Percentiles rank a stretch among this genome's conserved stretches.
Conservation (phyloP, 2,888 invertebrate species). For the Carabus problematicus region DNA sequence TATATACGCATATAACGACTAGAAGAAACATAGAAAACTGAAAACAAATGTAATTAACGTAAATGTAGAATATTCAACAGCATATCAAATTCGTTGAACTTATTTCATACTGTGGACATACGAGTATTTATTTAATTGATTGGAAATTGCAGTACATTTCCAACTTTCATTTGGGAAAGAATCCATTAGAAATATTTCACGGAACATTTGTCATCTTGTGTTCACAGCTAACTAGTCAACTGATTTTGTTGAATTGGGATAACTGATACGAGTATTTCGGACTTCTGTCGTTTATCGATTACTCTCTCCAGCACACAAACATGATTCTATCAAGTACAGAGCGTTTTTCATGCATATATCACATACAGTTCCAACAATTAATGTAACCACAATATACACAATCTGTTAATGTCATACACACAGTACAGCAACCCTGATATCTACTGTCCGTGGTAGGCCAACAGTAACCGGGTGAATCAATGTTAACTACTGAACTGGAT, state of each 20-base stretch:
- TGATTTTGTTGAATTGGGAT: background rate
- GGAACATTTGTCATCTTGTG: constrained; percentile 35
- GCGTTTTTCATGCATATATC: constrained; percentile 36
- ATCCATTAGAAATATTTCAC: constrained; percentile 31
- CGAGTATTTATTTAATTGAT: too few relatives aligned
- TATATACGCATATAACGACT: too few relatives aligned
- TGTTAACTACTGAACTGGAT: constrained; percentile 17
- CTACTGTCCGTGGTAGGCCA: background rate
- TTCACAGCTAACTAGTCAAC: constrained; percentile 1
- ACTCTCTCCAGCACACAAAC: constrained; percentile 15
- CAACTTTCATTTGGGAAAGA: background rate
- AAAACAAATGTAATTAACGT: too few relatives aligned
- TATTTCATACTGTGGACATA: too few relatives aligned
- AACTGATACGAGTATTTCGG: constrained; percentile 8
- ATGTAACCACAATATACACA: constrained; percentile 40
- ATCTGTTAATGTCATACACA: constrained; percentile 41
- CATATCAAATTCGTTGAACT: too few relatives aligned
- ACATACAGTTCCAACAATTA: constrained; percentile 36
- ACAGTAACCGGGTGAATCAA: constrained; percentile 24
- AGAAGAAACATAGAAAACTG: too few relatives aligned
- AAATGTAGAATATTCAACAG: too few relatives aligned
- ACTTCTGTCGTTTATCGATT: constrained; percentile 32
- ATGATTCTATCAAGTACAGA: constrained; percentile 34
- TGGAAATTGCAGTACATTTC: too few relatives aligned
- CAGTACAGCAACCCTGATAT: constrained; percentile 26